phyloP scores from a whole-genome alignment of 2,888 invertebrate genomes.

The Lasiommata megera region DNA sequence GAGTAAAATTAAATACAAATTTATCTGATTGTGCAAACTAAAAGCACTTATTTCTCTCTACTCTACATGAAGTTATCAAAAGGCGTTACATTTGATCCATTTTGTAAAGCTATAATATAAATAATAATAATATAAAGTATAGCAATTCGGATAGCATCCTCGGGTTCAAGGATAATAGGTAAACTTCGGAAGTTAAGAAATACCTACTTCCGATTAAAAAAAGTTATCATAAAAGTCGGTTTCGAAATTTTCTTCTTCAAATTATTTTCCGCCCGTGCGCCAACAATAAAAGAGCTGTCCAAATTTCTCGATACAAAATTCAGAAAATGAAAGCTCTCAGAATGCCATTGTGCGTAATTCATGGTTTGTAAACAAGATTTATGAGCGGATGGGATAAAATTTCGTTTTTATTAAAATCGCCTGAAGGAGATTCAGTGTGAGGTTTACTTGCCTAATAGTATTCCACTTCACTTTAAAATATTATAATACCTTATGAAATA shows the following conservation, averaged over 20 bases:
- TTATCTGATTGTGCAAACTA: no score
- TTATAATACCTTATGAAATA: no score
- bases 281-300: constrained; percentile 7
- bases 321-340: constrained; percentile 14
- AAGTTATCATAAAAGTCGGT: constrained; percentile 2
- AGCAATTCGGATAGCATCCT: no score
- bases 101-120: no score
- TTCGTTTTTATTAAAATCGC: constrained; percentile 11
- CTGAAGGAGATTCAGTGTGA: not conserved
- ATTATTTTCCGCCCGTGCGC: constrained; percentile 1
- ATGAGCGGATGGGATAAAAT: constrained; percentile 15
- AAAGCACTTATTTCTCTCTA: no score
- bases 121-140: no score
- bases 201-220: not conserved
- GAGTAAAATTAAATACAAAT: not conserved
- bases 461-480: not conserved
- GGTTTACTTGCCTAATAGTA: not conserved
- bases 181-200: not conserved
- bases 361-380: constrained; percentile 19
- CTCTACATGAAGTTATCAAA: no score
- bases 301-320: constrained; percentile 18
- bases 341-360: constrained; percentile 14
- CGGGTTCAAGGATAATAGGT: no score
- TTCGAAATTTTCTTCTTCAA: not conserved
- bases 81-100: no score